These are phyloP conservation scores for Acleris holmiana DNA, from an alignment of 2,888 invertebrate species.

Conservation along the genomic window DNA sequence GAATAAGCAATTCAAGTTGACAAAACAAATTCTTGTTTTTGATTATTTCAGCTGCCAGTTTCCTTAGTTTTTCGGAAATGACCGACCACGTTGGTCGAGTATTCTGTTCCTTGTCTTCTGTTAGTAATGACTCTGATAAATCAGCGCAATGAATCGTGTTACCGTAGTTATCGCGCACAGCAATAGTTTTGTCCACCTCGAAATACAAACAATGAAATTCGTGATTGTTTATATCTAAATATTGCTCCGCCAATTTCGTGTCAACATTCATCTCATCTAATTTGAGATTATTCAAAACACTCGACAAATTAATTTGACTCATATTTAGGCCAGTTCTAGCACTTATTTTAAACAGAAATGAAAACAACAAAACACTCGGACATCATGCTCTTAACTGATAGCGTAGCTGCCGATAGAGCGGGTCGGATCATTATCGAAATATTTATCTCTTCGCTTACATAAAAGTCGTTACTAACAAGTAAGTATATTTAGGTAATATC, in stretches of 20 bases:
- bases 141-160: constrained; percentile 20
- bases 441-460: constrained; percentile 26
- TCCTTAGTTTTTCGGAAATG: constrained; percentile 27
- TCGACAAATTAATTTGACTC: constrained; percentile 8
- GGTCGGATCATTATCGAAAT: constrained; percentile 19
- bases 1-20: constrained; percentile 45
- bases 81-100: constrained; percentile 16
- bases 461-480: constrained; percentile 8
- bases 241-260: constrained; percentile 11
- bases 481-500: constrained; percentile 2
- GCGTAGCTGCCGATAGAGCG: constrained; percentile 12
- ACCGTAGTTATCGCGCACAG: not conserved
- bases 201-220: constrained; percentile 20
- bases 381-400: constrained; percentile 19
- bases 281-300: constrained; percentile 5
- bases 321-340: constrained; percentile 2
- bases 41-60: constrained; percentile 40
- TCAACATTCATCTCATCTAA: constrained; percentile 5
- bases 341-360: constrained; percentile 5
- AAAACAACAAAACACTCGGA: constrained; percentile 22
- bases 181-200: not conserved
- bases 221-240: not conserved
- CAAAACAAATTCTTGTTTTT: constrained; percentile 43
- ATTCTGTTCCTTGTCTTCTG: not conserved
- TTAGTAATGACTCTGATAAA: constrained; percentile 12